phyloP scores from a whole-genome alignment of 2,113 vertebrate species.

The Aramus guarauna region DNA sequence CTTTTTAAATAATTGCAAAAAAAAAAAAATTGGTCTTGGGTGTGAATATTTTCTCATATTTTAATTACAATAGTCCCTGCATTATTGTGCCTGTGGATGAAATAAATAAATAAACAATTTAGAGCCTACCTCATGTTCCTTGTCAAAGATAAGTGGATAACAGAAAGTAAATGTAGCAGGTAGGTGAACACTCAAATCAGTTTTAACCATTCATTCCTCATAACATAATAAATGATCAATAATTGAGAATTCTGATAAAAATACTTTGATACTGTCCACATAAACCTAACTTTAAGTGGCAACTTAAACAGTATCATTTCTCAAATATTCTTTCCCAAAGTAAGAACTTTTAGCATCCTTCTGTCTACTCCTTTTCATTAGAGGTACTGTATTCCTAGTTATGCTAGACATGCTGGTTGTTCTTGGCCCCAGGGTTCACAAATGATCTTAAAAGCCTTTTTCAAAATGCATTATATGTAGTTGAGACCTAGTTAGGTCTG shows the following conservation, averaged over 20 bases:
- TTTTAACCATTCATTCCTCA: not conserved
- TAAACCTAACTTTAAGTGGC: not conserved
- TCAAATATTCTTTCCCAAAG: not conserved
- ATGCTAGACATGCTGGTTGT: not conserved
- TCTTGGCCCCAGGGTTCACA: fast-evolving
- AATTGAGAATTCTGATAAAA: not conserved
- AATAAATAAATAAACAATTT: not conserved
- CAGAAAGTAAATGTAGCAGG: not conserved
- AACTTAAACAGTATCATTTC: not conserved
- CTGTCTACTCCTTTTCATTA: not conserved
- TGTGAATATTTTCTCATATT: not conserved
- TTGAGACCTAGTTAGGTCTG: not conserved
- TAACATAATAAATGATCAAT: not conserved
- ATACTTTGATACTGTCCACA: no score
- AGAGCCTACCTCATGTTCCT: not conserved
- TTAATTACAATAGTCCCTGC: not conserved
- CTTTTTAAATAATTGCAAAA: not conserved
- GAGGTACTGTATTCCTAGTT: not conserved
- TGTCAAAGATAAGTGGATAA: not conserved
- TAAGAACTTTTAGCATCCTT: not conserved
- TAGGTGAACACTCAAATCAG: not conserved
- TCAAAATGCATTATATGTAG: not conserved
- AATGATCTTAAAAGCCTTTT: not conserved
- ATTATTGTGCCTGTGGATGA: not conserved
- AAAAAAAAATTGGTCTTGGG: not conserved